Evolutionary conservation across 1,140 invertebrate genomes (phyloP), one percentile per base, ranked within the genome.

Genomic region (Pogonognathellus flavescens): DNA sequence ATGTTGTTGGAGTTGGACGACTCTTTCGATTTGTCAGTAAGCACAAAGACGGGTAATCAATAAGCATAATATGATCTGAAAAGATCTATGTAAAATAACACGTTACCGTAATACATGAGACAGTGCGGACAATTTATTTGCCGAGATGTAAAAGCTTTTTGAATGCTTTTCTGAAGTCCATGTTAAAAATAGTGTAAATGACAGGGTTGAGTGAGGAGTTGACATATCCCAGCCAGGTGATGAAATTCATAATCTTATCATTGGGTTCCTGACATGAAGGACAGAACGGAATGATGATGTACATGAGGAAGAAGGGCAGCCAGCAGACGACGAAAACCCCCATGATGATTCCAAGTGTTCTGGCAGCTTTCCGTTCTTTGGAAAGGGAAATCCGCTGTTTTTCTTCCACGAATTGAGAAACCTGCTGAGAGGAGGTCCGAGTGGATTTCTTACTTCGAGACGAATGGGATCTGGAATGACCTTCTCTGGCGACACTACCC

Each of bases 131-230:
- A n/a, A n/a, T n/a, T n/a, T 85, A 88, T 57, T 88, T 86, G 31
- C 82, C 86, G 10, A 96, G 93, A 88, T 94, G 95, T 57, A 97
- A 91, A 31, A 97, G 91, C 90, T 95, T 95, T 90, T 97, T 96
- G 90, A 99, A 99, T 5, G 97, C 97, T 89, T 94, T 93, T 84
- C 97, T 93, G 91, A 99, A 99, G 90, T 99, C 98, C 90, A 98
- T 93, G 92, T 99, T 99, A 91, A 98, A 99, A 90, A 98, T 98
- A 1, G 97, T 98, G 91, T 99, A 99, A 88, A 99, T 99, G 88
- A 99, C 93, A 13, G 98, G 98, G 91, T 99, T 99, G 13, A 99
- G 92, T n/a, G 96, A 96, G 25, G 97, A 98, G 91, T 99, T 99
- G 85, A 98, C 94, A 90, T 99, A 99, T 25, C 98, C 98, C 57